These are phyloP conservation scores for Azemiops feae DNA, from an alignment of 2,113 vertebrate species.

Conservation along the genomic window DNA sequence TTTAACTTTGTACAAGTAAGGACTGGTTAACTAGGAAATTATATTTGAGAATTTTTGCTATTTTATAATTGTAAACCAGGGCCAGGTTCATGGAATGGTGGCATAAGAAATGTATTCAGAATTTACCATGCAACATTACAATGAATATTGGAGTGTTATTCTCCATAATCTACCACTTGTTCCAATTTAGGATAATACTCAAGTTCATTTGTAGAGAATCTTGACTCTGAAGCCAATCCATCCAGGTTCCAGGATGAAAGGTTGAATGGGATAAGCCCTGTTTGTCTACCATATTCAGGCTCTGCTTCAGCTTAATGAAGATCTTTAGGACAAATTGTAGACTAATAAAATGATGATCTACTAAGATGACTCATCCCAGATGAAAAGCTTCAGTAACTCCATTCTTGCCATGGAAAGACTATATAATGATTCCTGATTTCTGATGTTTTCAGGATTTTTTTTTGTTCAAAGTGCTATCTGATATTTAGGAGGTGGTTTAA, in stretches of 20 bases:
- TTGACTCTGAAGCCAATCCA: no score
- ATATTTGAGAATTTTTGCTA: background rate
- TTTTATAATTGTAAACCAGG: background rate
- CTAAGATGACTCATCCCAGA: background rate
- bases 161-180: background rate
- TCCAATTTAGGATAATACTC: background rate
- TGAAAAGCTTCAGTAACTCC: background rate
- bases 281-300: background rate
- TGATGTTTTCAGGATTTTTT: background rate
- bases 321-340: background rate
- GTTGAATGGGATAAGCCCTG: background rate
- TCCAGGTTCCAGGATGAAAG: background rate
- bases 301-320: background rate
- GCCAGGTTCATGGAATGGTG: no score
- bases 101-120: background rate
- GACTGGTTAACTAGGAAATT: background rate
- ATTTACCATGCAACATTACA: background rate
- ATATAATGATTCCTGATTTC: background rate
- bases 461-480: background rate
- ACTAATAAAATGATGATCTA: background rate
- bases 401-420: background rate
- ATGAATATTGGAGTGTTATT: background rate
- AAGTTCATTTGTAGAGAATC: background rate
- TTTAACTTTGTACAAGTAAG: background rate
- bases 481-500: background rate